Base-by-base conservation (phyloP, 2,797 vertebrate species). In the Hypotaenidia okinawae region DNA sequence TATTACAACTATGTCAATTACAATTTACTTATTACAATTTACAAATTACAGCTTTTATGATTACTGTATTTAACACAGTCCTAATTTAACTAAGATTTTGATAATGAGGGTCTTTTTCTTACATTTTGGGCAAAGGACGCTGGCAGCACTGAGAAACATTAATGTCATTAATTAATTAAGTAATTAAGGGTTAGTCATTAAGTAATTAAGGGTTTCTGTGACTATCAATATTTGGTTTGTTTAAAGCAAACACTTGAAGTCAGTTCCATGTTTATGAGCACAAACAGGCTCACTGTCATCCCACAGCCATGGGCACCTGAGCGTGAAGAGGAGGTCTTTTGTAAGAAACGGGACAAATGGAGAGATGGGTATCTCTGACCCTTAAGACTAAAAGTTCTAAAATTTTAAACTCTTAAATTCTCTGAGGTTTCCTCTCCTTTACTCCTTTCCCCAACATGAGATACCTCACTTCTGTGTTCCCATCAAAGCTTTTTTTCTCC, bases 31-130 rank as follows among this genome's bases (percentile, higher is more conserved):
- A 35, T 9, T 35, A 35, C 35, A 35, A 35, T 35, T 35, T 35
- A 35, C 35, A 35, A 35, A 35, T 35, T 35, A 35, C 35, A 35
- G 76, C 82, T 89, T 91, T 88, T 78, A 73, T 68, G 66, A 75
- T 95, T 91, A 61, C 73, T 91, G 35, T 81, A 84, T 91, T 94
- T 94, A 81, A 72, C 41, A 23, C 17, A 69, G n/a, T 61, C 51
- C n/a, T 86, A 54, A 76, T 68, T 35, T 75, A 58, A 74, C 54
- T 77, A 57, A 47, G 35, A 58, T 69, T 89, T 80, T 78, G 86
- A 51, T 81, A 81, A 89, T 49, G n/a, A 90, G n/a, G 25, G 23
- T 45, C 32, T 59, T 94, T 70, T 57, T 54, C 16, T 22, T 70
- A 14, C 4, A 21, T 79, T 80, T 45, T 64, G 66, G 45, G 33